These are phyloP conservation scores for Xenopus laevis DNA, from an alignment of 2,113 vertebrate species.

Conservation along the genomic window DNA sequence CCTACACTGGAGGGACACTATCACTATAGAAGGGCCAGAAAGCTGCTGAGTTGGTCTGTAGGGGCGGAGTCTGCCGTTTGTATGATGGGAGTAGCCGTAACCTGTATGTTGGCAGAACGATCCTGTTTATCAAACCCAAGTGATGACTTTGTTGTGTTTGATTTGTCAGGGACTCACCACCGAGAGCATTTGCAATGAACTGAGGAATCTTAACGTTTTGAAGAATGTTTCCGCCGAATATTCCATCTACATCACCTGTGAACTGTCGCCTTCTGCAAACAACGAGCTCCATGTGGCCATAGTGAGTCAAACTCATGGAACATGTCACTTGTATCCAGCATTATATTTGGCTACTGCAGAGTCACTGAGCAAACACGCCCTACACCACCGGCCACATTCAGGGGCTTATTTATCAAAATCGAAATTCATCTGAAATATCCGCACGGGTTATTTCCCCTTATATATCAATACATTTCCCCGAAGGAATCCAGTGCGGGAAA, in stretches of 20 bases:
- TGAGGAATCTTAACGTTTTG: slow-evolving; percentile 86
- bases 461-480: no score
- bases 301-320: slow-evolving; percentile 64
- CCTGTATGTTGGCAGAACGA: background rate
- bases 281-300: slow-evolving; percentile 95
- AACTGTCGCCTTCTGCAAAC: slow-evolving; percentile 82
- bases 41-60: no score
- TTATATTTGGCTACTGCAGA: background rate
- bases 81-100: no score
- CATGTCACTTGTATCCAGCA: no score
- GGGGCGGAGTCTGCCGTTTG: no score
- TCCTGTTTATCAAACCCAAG: background rate
- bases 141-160: slow-evolving; percentile 2
- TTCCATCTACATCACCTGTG: slow-evolving; percentile 88
- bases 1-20: no score
- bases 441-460: no score
- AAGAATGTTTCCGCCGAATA: slow-evolving; percentile 92
- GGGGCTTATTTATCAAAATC: no score
- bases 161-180: slow-evolving; percentile 79
- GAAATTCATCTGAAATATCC: no score
- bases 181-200: slow-evolving; percentile 84
- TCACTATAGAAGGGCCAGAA: no score
- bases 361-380: background rate
- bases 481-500: no score
- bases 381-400: no score